These are phyloP conservation scores for Cactoblastis cactorum DNA, from an alignment of 2,888 invertebrate species.

Conservation along the genomic window DNA sequence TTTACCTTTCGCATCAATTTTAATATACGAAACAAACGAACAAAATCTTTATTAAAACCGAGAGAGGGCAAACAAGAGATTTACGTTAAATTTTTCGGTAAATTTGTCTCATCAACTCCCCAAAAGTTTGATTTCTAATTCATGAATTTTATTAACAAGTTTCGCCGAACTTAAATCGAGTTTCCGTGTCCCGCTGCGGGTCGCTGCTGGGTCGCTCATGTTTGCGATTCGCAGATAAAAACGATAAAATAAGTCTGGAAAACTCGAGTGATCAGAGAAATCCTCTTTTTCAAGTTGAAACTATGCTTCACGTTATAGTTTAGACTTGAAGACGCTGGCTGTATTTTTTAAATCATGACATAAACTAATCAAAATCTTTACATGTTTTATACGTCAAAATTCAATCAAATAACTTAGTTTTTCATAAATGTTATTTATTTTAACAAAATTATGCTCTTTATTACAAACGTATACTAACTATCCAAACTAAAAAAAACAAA, in stretches of 20 bases:
- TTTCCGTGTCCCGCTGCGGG: constrained; percentile 34
- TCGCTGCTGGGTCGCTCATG: neutral
- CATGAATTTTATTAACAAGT: constrained; percentile 58
- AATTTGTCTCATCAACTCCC: constrained; percentile 10
- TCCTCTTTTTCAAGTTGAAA: neutral
- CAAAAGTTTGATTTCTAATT: constrained; percentile 59
- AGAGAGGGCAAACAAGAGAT: neutral
- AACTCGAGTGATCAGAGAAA: neutral
- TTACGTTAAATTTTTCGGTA: constrained; percentile 2
- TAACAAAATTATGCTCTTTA: no score
- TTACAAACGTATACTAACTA: no score
- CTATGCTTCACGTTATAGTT: neutral
- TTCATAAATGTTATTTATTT: no score
- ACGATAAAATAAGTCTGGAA: neutral
- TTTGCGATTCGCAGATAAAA: neutral
- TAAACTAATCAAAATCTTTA: no score
- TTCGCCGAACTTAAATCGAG: constrained; percentile 54
- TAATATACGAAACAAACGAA: neutral
- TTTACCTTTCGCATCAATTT: no score
- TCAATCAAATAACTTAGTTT: no score
- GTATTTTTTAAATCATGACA: no score
- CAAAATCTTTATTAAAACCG: neutral
- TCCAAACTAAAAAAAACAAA: no score
- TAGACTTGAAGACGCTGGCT: neutral
- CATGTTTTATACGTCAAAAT: no score